A percentile compares a stretch with the other conserved stretches of the same genome.
These are phyloP conservation scores for Lamellibrachia luymesi DNA, from an alignment of 1,140 invertebrate species.

Conservation along the genomic window DNA sequence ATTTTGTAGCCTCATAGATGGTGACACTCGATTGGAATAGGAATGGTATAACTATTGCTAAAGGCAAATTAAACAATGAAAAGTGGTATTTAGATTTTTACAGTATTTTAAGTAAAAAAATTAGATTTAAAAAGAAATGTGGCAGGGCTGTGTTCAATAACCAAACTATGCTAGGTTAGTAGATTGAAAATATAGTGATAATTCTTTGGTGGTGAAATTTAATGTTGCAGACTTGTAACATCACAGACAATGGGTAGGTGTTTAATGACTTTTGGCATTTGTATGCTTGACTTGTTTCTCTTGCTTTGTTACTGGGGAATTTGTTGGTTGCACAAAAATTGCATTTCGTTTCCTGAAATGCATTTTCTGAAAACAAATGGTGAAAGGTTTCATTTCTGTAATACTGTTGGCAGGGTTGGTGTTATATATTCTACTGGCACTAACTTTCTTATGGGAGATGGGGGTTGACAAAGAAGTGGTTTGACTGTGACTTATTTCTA, in stretches of 20 bases:
- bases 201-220: neutral
- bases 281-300: neutral
- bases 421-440: neutral
- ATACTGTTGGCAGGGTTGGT: neutral
- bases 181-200: neutral
- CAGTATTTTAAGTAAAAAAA: too few relatives aligned
- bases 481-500: neutral
- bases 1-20: too few relatives aligned
- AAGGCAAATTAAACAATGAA: too few relatives aligned
- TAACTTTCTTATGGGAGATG: neutral
- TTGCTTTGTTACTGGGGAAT: neutral
- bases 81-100: too few relatives aligned
- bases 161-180: too few relatives aligned
- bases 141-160: too few relatives aligned
- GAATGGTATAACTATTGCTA: too few relatives aligned
- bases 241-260: neutral
- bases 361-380: neutral
- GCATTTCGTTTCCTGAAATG: neutral
- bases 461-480: neutral
- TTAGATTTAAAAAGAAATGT: too few relatives aligned
- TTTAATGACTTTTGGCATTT: neutral
- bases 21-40: too few relatives aligned
- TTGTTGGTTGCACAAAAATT: neutral
- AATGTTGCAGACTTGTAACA: neutral
- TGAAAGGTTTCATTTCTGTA: neutral